Conservation (phyloP, 2,888 invertebrate species). For the Anoncus sp. region DNA sequence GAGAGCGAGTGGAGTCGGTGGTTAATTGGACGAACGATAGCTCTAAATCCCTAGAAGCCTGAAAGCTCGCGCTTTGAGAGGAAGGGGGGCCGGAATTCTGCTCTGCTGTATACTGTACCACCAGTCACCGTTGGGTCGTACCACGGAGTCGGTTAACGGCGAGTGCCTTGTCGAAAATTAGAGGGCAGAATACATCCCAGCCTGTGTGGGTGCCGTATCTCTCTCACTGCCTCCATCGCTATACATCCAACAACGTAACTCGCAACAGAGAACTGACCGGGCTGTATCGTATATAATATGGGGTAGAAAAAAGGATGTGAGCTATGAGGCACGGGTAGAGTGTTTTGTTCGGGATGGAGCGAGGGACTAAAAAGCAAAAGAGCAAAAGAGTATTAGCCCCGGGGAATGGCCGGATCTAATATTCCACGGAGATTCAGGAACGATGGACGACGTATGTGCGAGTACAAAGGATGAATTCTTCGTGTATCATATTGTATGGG, state of each 20-base stretch:
- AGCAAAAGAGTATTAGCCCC: slow-evolving; percentile 58
- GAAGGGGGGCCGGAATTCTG: slow-evolving; percentile 30
- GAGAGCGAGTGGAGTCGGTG: slow-evolving; percentile 58
- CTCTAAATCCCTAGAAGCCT: slow-evolving; percentile 72
- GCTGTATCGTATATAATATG: slow-evolving; percentile 32
- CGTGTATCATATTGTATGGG: background rate
- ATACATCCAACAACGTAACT: slow-evolving; percentile 24
- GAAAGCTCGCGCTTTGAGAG: slow-evolving; percentile 62
- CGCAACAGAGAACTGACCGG: slow-evolving; percentile 38
- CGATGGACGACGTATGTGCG: slow-evolving; percentile 38
- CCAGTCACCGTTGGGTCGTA: slow-evolving; percentile 41
- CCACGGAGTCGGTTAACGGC: slow-evolving; percentile 58
- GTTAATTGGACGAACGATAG: slow-evolving; percentile 78
- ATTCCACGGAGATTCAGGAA: slow-evolving; percentile 31
- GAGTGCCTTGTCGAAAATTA: slow-evolving; percentile 74
- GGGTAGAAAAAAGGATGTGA: slow-evolving; percentile 49
- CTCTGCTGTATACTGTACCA: slow-evolving; percentile 24
- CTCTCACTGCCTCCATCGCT: slow-evolving; percentile 3
- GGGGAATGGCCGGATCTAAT: slow-evolving; percentile 38
- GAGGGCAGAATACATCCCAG: slow-evolving; percentile 67
- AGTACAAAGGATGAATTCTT: slow-evolving; percentile 1
- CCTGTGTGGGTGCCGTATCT: slow-evolving; percentile 18
- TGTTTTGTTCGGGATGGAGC: slow-evolving; percentile 23
- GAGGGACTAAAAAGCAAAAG: slow-evolving; percentile 60
- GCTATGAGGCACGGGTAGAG: slow-evolving; percentile 22